phyloP scores from a whole-genome alignment of 2,797 vertebrate genomes.

The Squalus acanthias region DNA sequence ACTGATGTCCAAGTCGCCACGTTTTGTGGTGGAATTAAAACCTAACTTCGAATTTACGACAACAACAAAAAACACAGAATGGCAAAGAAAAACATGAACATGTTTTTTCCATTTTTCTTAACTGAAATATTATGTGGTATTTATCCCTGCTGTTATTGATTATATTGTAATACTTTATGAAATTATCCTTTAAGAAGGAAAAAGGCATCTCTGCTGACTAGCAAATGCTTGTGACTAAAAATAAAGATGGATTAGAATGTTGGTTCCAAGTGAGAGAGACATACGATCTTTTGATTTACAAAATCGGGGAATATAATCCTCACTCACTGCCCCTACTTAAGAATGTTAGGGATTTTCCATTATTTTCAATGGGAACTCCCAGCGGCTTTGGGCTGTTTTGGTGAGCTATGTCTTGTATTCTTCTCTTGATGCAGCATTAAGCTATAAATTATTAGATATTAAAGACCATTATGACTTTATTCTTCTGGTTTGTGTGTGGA shows the following conservation, averaged over 20 bases:
- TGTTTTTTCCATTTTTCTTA: slow-evolving; percentile 19
- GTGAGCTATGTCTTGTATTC: slow-evolving; percentile 33
- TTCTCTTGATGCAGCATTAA: slow-evolving; percentile 38
- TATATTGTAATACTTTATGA: slow-evolving; percentile 38
- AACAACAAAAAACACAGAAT: slow-evolving; percentile 9
- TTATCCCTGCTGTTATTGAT: slow-evolving; percentile 37
- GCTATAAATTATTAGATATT: slow-evolving; percentile 39
- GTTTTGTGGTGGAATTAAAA: not conserved
- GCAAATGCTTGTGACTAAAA: slow-evolving; percentile 31
- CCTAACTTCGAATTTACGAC: not conserved
- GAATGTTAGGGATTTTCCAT: slow-evolving; percentile 30
- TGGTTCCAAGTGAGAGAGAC: slow-evolving; percentile 17
- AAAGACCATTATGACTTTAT: slow-evolving; percentile 37
- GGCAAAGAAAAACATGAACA: slow-evolving; percentile 11
- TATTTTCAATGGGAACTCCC: slow-evolving; percentile 32
- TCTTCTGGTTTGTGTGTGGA: not conserved
- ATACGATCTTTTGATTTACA: slow-evolving; percentile 17
- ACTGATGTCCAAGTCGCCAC: slow-evolving; percentile 7
- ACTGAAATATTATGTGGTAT: slow-evolving; percentile 38
- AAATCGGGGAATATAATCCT: not conserved
- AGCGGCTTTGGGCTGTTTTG: not conserved
- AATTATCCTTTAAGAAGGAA: slow-evolving; percentile 30
- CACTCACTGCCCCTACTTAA: slow-evolving; percentile 18
- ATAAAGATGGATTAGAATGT: slow-evolving; percentile 33
- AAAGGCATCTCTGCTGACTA: not conserved